Evolutionary conservation across 2,113 vertebrate species (phyloP).

Genomic region (Ascaphus truei): DNA sequence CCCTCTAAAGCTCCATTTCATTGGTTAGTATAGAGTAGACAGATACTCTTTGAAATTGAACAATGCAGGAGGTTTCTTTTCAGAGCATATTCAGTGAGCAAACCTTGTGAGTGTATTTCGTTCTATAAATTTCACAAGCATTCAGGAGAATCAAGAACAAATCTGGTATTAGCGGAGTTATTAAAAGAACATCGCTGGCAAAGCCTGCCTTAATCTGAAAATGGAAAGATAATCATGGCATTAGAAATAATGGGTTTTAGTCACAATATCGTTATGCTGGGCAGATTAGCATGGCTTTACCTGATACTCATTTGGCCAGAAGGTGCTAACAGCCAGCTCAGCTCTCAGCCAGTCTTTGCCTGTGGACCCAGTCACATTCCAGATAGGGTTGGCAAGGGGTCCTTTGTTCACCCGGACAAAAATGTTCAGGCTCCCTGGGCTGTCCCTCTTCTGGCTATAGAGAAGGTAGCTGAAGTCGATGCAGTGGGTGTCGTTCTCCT

Average conservation of each 20-base stretch:
- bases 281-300: conserved; percentile 57
- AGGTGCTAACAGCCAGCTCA: conserved; percentile 95
- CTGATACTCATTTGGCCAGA: conserved; percentile 98
- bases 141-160: neutral
- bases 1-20: no score
- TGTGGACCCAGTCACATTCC: conserved; percentile 90
- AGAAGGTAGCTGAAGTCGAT: conserved; percentile 96
- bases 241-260: conserved; percentile 43
- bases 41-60: no score
- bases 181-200: conserved; percentile 34
- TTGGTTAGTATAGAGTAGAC: no score
- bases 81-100: no score
- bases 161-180: neutral
- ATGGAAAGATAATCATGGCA: conserved; percentile 49
- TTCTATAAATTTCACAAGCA: neutral
- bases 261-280: conserved; percentile 34
- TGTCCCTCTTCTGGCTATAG: conserved; percentile 76
- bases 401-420: conserved; percentile 94
- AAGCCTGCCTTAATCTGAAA: conserved; percentile 46
- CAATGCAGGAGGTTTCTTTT: no score
- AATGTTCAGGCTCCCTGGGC: conserved; percentile 87
- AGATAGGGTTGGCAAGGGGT: conserved; percentile 92
- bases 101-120: no score
- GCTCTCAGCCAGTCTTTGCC: conserved; percentile 79
- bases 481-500: conserved; percentile 97